Base-by-base conservation (phyloP, 2,888 invertebrate species). In the Drosophila longiperda region DNA sequence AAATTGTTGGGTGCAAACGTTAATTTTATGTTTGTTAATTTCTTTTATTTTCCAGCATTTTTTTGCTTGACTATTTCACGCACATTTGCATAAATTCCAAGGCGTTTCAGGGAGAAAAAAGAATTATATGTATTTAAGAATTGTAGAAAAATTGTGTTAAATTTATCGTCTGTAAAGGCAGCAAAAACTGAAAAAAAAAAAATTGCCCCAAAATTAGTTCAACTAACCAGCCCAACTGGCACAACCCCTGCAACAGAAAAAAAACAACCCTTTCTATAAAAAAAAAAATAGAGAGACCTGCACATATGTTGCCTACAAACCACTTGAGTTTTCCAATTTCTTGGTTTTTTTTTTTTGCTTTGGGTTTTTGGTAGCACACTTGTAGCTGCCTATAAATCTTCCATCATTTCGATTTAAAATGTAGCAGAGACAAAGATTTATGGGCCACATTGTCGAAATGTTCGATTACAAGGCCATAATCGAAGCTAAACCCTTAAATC, bases 391-490 rank as follows among this genome's bases (percentile, higher is more conserved):
- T 77, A 86, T 86, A 88, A 86, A 87, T 86, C 85, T 87, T 75
- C 53, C 61, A 72, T 64, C 74, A 63, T 74, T 84, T 80, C 82
- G 82, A 86, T 87, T 86, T 85, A 87, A 87, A 87, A 82, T 82
- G 78, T 80, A 76, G 75, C 77, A 73, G 52, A 58, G 54, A 61
- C 69, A 75, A 90, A 91, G 92, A 92, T 92, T 92, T 92, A 92
- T 92, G 85, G 88, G 67, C 71, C 73, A 68, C 87, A 92, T 92
- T 91, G 91, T 92, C 92, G 91, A 92, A 91, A 92, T 91, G 92
- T 92, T 90, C 91, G 92, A 92, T 92, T 92, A 92, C 91, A 89
- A 87, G 80, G 85, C 86, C 86, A 92, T 92, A 92, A 92, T 91
- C 91, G 90, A 83, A 89, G 61, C 73, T 83, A 83, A 89, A 90